Conservation (phyloP, 2,888 invertebrate genomes). For the Psylliodes chrysocephalus region DNA sequence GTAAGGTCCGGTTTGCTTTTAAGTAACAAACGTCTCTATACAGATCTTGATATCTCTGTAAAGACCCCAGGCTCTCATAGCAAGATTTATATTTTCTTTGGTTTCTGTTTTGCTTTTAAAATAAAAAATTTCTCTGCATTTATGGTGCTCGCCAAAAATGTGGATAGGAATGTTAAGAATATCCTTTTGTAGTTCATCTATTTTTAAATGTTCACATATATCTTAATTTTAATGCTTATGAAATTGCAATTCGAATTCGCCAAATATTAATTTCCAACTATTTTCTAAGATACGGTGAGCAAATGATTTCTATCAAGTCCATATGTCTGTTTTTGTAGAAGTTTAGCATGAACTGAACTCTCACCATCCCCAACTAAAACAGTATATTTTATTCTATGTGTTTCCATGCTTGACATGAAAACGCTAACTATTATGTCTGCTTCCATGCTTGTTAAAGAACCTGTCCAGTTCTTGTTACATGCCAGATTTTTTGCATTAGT, state of each 20-base stretch:
- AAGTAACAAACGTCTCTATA: too few relatives aligned
- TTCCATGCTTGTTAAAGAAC: conserved; percentile 56
- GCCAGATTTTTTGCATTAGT: conserved; percentile 41
- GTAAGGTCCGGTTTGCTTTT: too few relatives aligned
- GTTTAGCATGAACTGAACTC: conserved; percentile 51
- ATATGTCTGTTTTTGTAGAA: conserved; percentile 38
- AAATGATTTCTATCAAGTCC: conserved; percentile 34
- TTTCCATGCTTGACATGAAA: conserved; percentile 49
- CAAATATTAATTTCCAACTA: too few relatives aligned
- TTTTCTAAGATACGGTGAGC: neutral
- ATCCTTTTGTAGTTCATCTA: conserved; percentile 37
- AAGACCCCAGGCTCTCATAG: too few relatives aligned
- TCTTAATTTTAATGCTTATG: too few relatives aligned
- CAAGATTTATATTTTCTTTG: too few relatives aligned
- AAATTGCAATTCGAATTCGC: too few relatives aligned
- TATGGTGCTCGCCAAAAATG: conserved; percentile 50
- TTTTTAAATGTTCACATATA: too few relatives aligned
- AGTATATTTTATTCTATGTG: conserved; percentile 52
- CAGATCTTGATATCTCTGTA: too few relatives aligned
- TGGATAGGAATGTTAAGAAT: conserved; percentile 46
- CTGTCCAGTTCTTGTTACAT: conserved; percentile 56
- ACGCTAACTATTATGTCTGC: conserved; percentile 54
- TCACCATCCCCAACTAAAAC: conserved; percentile 58
- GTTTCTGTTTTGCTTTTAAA: conserved; percentile 26
- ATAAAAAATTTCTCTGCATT: conserved; percentile 4